Base-by-base conservation (phyloP, 1,140 invertebrate species). In the Ceratina calcarata region DNA sequence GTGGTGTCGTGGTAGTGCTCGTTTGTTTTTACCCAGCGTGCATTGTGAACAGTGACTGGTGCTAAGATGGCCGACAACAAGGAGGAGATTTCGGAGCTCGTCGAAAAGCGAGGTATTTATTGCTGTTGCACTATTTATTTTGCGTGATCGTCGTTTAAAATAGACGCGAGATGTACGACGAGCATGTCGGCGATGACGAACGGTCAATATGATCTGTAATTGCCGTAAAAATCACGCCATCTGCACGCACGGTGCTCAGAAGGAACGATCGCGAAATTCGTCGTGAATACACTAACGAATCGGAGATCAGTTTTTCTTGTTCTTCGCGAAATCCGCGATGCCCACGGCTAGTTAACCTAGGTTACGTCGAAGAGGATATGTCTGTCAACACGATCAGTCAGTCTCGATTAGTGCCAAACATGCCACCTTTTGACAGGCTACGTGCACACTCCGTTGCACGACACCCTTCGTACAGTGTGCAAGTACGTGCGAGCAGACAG, bases 61-160 rank as follows among this genome's bases (percentile, higher is more conserved):
- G 92, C 93, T 94, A 94, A 94, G 93, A 94, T 94, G 94, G 94
- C 94, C 90, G 94, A 94, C 93, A 94, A 93, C 91, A 93, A 93
- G 92, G 93, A 94, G 92, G 93, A 94, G 89, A 93, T 93, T 91
- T 91, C 91, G 89, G 93, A 94, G 91, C 92, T 93, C 91, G 90
- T 91, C 86, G 93, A 93, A 89, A 93, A 93, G 88, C 91, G 92
- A 94, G 94, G 94, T 94, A 94, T 88, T 90, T 90, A 89, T 86
- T 64, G 65, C 74, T 20, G 67, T 66, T 70, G 45, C 51, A 49
- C 49, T 16, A 49, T 81, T 87, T 72, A 78, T 49, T 83, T 24
- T 8, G 4, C 22, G n/a, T 78, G 78, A 79, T 70, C 53, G 1
- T 51, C 18, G 62, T 61, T 51, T 55, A 62, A 20, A 45, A 32